phyloP scores from a whole-genome alignment of 2,888 invertebrate species.

The Plagodis dolabraria region DNA sequence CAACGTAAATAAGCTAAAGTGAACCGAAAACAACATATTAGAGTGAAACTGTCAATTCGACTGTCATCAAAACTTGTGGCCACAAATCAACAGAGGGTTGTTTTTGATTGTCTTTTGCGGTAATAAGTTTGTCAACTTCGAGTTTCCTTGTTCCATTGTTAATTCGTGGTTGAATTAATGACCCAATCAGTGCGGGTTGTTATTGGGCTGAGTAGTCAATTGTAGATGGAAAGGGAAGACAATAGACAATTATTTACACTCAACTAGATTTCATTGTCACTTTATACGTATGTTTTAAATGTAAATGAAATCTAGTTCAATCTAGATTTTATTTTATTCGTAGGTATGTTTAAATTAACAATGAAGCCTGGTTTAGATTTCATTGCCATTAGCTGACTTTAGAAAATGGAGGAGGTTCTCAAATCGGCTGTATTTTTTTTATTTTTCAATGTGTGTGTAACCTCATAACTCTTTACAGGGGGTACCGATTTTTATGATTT shows the following conservation, averaged over 20 bases:
- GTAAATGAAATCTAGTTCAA: background rate
- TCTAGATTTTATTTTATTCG: too few species aligned
- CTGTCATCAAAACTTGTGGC: background rate
- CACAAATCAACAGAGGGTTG: background rate
- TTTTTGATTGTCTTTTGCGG: constrained; percentile 18
- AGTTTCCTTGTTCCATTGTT: constrained; percentile 10
- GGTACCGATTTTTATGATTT: too few species aligned
- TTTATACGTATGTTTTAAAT: background rate
- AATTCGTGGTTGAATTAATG: constrained; percentile 12
- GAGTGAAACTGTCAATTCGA: too few species aligned
- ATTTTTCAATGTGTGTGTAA: too few species aligned
- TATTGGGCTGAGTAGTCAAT: constrained; percentile 12
- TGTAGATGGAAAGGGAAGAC: background rate
- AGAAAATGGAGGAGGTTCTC: too few species aligned
- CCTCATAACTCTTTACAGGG: too few species aligned
- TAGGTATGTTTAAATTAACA: too few species aligned
- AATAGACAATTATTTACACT: background rate
- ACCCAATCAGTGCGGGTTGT: background rate
- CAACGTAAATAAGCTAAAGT: too few species aligned
- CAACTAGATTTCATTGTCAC: background rate
- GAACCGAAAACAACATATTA: too few species aligned
- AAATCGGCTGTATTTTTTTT: too few species aligned
- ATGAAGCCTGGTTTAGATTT: too few species aligned
- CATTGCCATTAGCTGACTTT: too few species aligned
- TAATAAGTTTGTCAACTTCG: constrained; percentile 18